Evolutionary conservation across 2,888 invertebrate genomes (phyloP).

Genomic region (Neria commutata): DNA sequence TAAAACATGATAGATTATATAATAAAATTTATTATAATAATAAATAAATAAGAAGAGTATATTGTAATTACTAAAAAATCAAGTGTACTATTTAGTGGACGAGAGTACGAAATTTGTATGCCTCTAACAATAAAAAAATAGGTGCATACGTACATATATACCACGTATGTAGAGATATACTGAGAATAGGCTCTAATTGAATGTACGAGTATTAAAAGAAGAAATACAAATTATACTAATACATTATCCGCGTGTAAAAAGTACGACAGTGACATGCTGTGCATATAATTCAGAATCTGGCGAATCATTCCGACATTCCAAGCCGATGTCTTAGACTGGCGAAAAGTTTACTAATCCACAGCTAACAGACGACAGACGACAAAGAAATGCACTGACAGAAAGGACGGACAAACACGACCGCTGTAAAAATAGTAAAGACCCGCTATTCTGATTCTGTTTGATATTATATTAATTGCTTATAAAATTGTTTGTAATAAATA

Average conservation of each 20-base stretch:
- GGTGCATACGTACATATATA: not conserved
- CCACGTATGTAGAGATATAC: too few species aligned
- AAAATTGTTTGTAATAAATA: not conserved
- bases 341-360: not conserved
- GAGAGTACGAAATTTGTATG: not conserved
- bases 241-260: too few species aligned
- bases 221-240: too few species aligned
- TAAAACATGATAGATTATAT: not conserved
- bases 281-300: too few species aligned
- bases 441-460: not conserved
- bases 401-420: not conserved
- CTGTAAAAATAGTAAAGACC: constrained; percentile 10
- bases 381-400: not conserved
- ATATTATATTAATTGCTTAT: not conserved
- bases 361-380: not conserved
- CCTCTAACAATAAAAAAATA: not conserved
- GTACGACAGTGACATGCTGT: too few species aligned
- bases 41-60: too few species aligned
- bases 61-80: too few species aligned
- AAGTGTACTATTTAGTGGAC: too few species aligned
- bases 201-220: too few species aligned
- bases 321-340: too few species aligned
- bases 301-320: too few species aligned
- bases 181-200: too few species aligned
- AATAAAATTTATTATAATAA: not conserved